A percentile compares a stretch with the other conserved stretches of the same genome.
phyloP scores from a whole-genome alignment of 1,140 invertebrate genomes.

The Pogonomyrmex californicus region DNA sequence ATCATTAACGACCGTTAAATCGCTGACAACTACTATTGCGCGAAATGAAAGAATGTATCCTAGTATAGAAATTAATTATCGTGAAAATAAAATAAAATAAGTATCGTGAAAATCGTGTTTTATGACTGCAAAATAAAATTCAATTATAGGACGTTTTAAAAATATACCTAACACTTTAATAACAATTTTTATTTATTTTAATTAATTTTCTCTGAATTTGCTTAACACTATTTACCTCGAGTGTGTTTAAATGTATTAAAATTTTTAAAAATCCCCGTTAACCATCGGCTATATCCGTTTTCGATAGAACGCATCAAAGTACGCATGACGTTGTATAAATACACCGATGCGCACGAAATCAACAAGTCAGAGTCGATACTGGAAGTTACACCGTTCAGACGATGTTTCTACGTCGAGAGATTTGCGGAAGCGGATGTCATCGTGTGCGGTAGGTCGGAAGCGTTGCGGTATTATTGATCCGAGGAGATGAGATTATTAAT shows the following conservation, averaged over 20 bases:
- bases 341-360: constrained; percentile 38
- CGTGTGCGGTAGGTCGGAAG: not conserved
- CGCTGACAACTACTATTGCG: not conserved
- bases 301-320: constrained; percentile 36
- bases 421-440: constrained; percentile 39
- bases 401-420: constrained; percentile 32
- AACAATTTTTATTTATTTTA: not conserved
- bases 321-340: constrained; percentile 53
- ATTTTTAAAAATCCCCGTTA: constrained; percentile 2
- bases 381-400: constrained; percentile 13
- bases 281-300: constrained; percentile 35
- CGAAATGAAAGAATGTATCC: not conserved
- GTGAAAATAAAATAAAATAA: constrained; percentile 24
- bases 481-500: constrained; percentile 51
- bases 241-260: constrained; percentile 17
- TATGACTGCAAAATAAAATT: not conserved
- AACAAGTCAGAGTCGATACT: constrained; percentile 60
- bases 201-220: not conserved
- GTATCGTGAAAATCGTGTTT: not conserved
- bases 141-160: too few species aligned
- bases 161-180: not conserved
- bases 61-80: constrained; percentile 7
- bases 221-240: constrained; percentile 7
- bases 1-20: constrained; percentile 39
- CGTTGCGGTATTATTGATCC: constrained; percentile 37